phyloP scores from a whole-genome alignment of 1,140 invertebrate species.

The Scaptodrosophila lebanonensis region DNA sequence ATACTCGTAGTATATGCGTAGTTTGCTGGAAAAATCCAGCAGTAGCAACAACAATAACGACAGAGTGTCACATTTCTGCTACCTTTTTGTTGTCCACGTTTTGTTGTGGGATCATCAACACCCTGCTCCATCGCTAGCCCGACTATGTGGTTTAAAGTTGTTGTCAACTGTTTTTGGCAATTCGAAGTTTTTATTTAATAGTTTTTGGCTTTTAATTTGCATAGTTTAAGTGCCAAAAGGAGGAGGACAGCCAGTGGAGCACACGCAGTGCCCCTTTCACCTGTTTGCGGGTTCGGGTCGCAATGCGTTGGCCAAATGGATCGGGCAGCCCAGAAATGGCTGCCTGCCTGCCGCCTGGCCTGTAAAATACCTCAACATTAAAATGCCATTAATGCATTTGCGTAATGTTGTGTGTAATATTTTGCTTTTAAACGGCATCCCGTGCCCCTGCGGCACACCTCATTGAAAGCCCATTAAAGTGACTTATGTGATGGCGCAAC shows the following conservation, averaged over 20 bases:
- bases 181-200: conserved; percentile 49
- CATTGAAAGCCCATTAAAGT: conserved; percentile 74
- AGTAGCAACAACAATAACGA: not conserved
- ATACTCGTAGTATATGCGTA: not conserved
- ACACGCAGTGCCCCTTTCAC: not conserved
- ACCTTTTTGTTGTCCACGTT: conserved; percentile 41
- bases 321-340: no score
- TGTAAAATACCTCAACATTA: conserved; percentile 67
- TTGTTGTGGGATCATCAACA: not conserved
- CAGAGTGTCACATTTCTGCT: conserved; percentile 32
- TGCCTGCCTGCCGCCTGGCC: no score
- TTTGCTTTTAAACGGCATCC: conserved; percentile 3
- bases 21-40: not conserved
- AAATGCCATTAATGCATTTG: conserved; percentile 74
- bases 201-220: conserved; percentile 52
- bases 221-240: conserved; percentile 44
- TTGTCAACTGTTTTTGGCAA: conserved; percentile 41
- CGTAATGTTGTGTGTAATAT: conserved; percentile 61
- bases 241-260: not conserved
- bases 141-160: conserved; percentile 51
- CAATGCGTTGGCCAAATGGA: not conserved
- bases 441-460: conserved; percentile 40
- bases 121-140: not conserved
- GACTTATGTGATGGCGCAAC: conserved; percentile 53
- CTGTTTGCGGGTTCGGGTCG: conserved; percentile 16